Conservation (phyloP, 2,113 vertebrate species). For the Prionailurus viverrinus region DNA sequence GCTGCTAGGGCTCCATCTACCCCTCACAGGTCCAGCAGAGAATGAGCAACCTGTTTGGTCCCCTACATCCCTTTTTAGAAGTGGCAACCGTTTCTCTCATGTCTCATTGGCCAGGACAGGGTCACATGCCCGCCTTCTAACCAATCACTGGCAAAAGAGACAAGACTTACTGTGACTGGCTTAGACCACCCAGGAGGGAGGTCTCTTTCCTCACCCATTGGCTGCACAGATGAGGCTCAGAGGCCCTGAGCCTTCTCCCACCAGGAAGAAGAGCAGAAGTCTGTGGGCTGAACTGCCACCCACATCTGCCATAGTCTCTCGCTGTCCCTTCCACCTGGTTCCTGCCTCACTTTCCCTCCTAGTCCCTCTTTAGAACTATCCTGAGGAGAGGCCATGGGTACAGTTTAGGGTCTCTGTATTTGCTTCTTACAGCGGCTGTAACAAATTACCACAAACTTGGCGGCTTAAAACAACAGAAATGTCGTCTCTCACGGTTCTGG, state of each 20-base stretch:
- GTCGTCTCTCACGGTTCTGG: neutral
- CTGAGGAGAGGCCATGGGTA: neutral
- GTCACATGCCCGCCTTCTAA: neutral
- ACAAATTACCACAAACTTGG: neutral
- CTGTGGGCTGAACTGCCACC: fast-evolving
- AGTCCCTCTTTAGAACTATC: neutral
- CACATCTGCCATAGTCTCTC: neutral
- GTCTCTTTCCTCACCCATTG: neutral
- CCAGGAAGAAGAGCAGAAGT: neutral
- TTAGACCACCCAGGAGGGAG: neutral
- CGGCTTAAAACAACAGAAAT: neutral
- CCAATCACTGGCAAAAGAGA: neutral
- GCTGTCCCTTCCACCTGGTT: neutral
- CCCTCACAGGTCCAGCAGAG: neutral
- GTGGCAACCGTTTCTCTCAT: neutral
- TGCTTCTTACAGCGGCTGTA: neutral
- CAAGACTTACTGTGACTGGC: neutral
- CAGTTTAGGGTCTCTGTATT: neutral
- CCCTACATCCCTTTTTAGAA: neutral
- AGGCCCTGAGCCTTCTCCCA: neutral
- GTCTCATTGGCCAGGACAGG: neutral
- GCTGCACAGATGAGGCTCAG: neutral
- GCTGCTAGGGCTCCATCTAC: neutral
- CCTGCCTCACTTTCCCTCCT: neutral
- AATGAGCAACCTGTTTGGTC: neutral